Evolutionary conservation across 2,888 invertebrate species (phyloP), one percentile per base, ranked within the genome.

Genomic region (Leptopilina drosophilae): DNA sequence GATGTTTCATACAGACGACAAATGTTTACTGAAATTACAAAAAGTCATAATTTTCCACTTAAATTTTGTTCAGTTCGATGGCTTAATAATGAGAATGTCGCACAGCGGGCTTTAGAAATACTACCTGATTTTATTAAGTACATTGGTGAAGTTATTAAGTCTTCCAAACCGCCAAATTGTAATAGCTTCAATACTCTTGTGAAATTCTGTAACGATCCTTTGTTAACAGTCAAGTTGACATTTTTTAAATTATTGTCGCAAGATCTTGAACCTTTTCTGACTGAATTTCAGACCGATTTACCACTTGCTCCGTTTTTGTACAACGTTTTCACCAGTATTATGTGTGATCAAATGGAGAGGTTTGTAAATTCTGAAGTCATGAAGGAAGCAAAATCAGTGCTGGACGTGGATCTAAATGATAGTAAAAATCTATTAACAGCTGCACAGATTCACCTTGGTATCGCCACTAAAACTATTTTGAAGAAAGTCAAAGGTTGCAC

Each of bases 31-130:
- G 46, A 46, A 46, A 46, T 46, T 46, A 46, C 46, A 46, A 6
- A 26, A 75, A 64, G 46, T 46, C 46, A 46, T 46, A 8, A 6
- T 46, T 85, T 87, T 77, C 88, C 88, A 5, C 65, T 86, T 40
- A 88, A 89, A 78, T 89, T 85, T 69, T 87, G 85, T 75, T 78
- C 82, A 9, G 77, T 84, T 8, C 77, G 86, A 65, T 87, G 87
- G 86, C 77, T 87, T 14, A 84, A 87, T 77, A 87, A 86, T 77
- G 81, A 33, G 26, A 40, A n/a, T 15, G 83, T 84, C n/a, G 84
- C 82, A 53, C 49, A 83, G 64, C 79, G 83, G 78, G 85, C 84
- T 46, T n/a, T 82, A 14, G 66, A 80, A n/a, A 82, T 86, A 67
- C 65, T 84, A 40, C 81, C 26, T 26, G 26, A 26, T 26, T 2